Conservation (phyloP, 2,888 invertebrate genomes). For the Electrophaes corylata region DNA sequence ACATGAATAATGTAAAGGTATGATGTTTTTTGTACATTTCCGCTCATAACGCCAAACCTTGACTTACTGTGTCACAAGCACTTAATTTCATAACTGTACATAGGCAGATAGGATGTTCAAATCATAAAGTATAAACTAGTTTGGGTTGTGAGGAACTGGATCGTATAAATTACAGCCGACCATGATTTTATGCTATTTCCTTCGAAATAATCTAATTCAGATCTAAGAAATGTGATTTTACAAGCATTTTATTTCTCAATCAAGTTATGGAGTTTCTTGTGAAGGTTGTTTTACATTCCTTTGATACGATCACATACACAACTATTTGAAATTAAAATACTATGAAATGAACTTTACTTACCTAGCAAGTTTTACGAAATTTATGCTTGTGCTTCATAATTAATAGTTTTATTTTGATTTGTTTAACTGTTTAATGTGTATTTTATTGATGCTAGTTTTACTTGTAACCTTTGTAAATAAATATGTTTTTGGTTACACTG, state of each 20-base stretch:
- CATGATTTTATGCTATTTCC: slow-evolving; percentile 37
- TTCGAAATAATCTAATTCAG: slow-evolving; percentile 28
- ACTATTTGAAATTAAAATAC: slow-evolving; percentile 3
- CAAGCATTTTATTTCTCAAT: slow-evolving; percentile 24
- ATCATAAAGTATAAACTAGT: slow-evolving; percentile 25
- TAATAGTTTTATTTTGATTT: no score
- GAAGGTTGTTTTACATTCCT: slow-evolving; percentile 16
- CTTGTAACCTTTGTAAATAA: no score
- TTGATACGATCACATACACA: slow-evolving; percentile 10
- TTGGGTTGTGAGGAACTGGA: slow-evolving; percentile 27
- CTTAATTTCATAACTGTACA: slow-evolving; percentile 29
- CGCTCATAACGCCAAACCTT: slow-evolving; percentile 26
- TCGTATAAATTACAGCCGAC: slow-evolving; percentile 29
- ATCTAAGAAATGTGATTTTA: slow-evolving; percentile 23
- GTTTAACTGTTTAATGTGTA: no score
- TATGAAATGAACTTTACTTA: neutral
- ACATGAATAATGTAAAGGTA: no score
- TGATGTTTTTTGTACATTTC: slow-evolving; percentile 20
- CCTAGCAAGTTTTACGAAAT: neutral
- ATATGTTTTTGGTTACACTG: no score
- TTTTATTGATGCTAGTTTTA: no score
- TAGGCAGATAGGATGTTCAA: slow-evolving; percentile 21
- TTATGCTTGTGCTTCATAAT: no score
- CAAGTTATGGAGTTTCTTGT: slow-evolving; percentile 12
- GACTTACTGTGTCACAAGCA: slow-evolving; percentile 19